These are phyloP conservation scores for Semotilus atromaculatus DNA, from an alignment of 2,797 vertebrate species.

Conservation along the genomic window DNA sequence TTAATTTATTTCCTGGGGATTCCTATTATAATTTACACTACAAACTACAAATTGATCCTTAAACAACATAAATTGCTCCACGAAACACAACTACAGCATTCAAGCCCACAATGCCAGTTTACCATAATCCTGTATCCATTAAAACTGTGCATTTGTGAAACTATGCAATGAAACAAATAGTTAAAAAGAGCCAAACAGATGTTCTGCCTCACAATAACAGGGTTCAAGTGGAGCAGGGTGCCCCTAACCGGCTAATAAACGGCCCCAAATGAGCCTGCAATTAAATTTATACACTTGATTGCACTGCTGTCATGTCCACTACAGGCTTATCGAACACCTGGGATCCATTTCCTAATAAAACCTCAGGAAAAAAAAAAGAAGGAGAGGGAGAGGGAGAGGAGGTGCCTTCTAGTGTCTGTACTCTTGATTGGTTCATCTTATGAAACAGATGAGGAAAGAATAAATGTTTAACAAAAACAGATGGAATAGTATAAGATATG, in stretches of 20 bases:
- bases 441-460: conserved; percentile 8
- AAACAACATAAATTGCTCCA: conserved; percentile 32
- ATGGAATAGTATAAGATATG: conserved; percentile 14
- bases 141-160: conserved; percentile 69
- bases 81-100: conserved; percentile 52
- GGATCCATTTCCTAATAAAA: conserved; percentile 86
- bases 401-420: conserved; percentile 56
- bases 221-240: conserved; percentile 85
- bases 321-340: conserved; percentile 86
- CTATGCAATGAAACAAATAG: conserved; percentile 75
- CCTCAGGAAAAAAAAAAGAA: conserved; percentile 75
- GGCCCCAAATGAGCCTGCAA: conserved; percentile 86
- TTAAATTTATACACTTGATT: conserved; percentile 89
- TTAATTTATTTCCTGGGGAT: not conserved
- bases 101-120: conserved; percentile 62
- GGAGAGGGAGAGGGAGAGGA: conserved; percentile 60
- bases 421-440: conserved; percentile 53
- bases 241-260: conserved; percentile 86
- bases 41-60: conserved; percentile 32
- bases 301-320: conserved; percentile 87
- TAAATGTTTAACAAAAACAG: conserved; percentile 10
- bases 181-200: conserved; percentile 83
- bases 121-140: conserved; percentile 61
- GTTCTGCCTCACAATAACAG: conserved; percentile 83
- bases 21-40: conserved; percentile 2